phyloP scores from a whole-genome alignment of 2,113 vertebrate genomes.

The Lasiurus borealis region DNA sequence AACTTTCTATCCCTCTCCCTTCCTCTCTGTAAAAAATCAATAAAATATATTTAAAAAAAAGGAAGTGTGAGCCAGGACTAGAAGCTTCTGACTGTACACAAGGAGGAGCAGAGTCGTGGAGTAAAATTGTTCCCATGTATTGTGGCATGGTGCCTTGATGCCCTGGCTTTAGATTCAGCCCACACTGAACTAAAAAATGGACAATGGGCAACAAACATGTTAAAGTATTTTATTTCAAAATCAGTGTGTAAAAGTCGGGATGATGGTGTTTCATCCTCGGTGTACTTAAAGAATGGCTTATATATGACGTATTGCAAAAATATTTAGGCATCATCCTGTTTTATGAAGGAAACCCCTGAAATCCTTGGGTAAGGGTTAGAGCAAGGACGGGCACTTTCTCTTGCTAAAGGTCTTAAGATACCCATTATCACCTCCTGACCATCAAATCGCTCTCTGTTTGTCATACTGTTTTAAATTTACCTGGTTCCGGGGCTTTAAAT shows the following conservation, averaged over 20 bases:
- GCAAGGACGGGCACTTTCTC: constrained; percentile 86
- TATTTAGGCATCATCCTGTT: constrained; percentile 81
- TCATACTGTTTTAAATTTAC: constrained; percentile 88
- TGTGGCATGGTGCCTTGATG: neutral
- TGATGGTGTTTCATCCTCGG: constrained; percentile 77
- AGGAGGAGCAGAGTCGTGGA: neutral
- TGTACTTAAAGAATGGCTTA: constrained; percentile 66
- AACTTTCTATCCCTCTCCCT: no score
- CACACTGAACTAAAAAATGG: neutral
- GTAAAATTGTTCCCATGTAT: neutral
- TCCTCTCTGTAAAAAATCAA: no score
- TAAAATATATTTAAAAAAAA: no score
- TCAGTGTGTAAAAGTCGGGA: neutral
- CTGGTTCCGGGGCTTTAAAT: constrained; percentile 85
- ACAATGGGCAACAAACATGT: neutral
- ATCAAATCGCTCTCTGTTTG: constrained; percentile 88
- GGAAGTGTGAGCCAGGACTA: neutral
- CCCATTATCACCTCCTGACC: constrained; percentile 86
- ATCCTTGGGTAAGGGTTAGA: constrained; percentile 83
- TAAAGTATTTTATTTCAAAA: constrained; percentile 55
- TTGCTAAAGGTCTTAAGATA: constrained; percentile 86
- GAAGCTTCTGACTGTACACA: neutral
- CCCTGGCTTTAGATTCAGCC: neutral
- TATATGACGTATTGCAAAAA: constrained; percentile 84
- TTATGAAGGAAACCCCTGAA: constrained; percentile 80